A percentile compares a stretch with the other conserved stretches of the same genome.
Evolutionary conservation across 2,113 vertebrate genomes (phyloP).

Genomic region (Phoenicopterus ruber): DNA sequence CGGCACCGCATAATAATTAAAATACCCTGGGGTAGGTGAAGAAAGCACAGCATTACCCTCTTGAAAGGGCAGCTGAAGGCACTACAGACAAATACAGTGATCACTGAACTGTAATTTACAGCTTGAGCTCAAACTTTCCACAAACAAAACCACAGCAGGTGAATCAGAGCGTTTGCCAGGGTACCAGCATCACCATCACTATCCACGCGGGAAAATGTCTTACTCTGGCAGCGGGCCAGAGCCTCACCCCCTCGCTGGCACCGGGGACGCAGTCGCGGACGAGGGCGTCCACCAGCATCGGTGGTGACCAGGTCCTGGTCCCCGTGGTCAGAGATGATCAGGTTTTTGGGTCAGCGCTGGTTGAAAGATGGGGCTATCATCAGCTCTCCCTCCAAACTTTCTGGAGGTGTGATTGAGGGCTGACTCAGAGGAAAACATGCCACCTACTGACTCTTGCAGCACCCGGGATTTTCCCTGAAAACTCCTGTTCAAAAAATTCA

Average conservation of each 20-base stretch:
- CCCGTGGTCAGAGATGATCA: not conserved
- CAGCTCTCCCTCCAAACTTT: not conserved
- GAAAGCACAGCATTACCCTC: not conserved
- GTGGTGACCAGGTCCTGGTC: not conserved
- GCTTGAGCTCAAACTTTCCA: not conserved
- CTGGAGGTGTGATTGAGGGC: not conserved
- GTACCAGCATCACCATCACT: not conserved
- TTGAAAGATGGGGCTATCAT: not conserved
- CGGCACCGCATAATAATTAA: not conserved
- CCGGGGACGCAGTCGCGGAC: rapidly evolving
- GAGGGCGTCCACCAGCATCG: rapidly evolving
- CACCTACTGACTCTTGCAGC: not conserved
- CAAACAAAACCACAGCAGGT: not conserved
- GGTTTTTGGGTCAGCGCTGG: not conserved
- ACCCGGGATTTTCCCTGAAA: not conserved
- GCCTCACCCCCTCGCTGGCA: rapidly evolving
- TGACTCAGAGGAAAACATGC: not conserved
- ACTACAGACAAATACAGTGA: not conserved
- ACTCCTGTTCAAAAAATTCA: not conserved
- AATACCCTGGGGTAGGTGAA: not conserved
- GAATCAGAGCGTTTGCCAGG: not conserved
- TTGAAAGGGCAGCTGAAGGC: not conserved
- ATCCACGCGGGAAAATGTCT: not conserved
- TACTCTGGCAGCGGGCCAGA: not conserved
- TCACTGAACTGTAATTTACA: not conserved